Percentiles rank a stretch among this genome's conserved stretches.
Evolutionary conservation across 1,140 invertebrate species (phyloP).

Genomic region (Pentalonia nigronervosa): DNA sequence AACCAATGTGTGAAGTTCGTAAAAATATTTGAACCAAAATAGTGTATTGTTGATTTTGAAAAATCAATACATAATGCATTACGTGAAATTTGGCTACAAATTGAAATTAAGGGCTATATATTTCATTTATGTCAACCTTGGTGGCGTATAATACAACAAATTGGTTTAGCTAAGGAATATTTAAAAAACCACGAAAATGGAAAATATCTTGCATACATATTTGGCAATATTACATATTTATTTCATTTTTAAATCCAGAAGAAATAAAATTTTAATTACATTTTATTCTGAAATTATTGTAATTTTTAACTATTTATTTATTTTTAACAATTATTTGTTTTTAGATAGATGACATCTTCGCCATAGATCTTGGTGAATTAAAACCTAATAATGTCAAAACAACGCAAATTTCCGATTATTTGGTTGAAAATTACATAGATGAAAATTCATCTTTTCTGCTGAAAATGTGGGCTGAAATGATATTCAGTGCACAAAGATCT

Average conservation of each 20-base stretch:
- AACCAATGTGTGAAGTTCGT: too few relatives aligned
- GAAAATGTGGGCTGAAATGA: neutral
- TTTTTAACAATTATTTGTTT: neutral
- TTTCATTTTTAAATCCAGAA: neutral
- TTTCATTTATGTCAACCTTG: too few relatives aligned
- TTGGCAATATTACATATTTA: too few relatives aligned
- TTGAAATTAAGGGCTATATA: too few relatives aligned
- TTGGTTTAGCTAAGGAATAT: too few relatives aligned
- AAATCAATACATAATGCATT: too few relatives aligned
- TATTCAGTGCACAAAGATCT: neutral
- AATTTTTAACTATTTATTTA: neutral
- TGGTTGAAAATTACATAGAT: constrained; percentile 7
- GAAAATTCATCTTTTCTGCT: neutral
- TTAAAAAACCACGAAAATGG: neutral
- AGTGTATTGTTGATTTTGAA: too few relatives aligned
- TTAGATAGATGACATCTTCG: too few relatives aligned
- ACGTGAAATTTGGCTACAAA: too few relatives aligned
- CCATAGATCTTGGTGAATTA: neutral
- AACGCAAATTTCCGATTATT: neutral
- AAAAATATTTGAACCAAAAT: too few relatives aligned
- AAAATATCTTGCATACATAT: neutral
- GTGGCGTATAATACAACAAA: too few relatives aligned
- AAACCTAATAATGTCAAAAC: neutral
- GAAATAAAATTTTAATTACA: neutral
- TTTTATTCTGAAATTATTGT: neutral